Conservation (phyloP, 2,113 vertebrate genomes). For the Mormyrus lacerda region DNA sequence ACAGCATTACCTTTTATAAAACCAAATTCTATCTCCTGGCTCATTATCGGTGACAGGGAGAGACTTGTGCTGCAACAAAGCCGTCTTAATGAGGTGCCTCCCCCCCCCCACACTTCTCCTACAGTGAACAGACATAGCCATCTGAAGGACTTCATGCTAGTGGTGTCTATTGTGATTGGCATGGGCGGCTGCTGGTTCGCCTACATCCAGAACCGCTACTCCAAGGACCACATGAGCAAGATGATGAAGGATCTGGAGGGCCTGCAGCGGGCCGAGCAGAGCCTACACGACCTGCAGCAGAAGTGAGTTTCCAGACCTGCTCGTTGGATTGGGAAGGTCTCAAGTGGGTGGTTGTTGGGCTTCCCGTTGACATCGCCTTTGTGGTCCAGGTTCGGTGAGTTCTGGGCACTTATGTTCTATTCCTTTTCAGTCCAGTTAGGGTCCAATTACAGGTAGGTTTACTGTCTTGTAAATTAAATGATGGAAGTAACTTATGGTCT, state of each 20-base stretch:
- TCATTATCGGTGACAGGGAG: background rate
- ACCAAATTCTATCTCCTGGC: background rate
- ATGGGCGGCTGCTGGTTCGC: conserved; percentile 99
- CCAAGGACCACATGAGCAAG: conserved; percentile 98
- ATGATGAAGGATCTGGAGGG: conserved; percentile 98
- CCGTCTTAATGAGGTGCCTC: background rate
- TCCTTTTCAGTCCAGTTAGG: background rate
- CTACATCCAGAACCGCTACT: conserved; percentile 96
- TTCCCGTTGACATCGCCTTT: background rate
- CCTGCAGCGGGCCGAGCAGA: conserved; percentile 91
- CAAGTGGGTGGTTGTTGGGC: background rate
- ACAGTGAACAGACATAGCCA: conserved; percentile 92
- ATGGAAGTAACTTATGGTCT: background rate
- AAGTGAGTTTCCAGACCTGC: conserved; percentile 65
- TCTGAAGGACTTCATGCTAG: conserved; percentile 98
- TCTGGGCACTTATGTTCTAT: background rate
- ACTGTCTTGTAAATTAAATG: background rate
- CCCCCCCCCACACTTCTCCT: background rate
- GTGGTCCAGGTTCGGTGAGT: background rate
- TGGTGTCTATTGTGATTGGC: conserved; percentile 95
- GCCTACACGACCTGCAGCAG: conserved; percentile 90
- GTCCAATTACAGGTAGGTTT: background rate
- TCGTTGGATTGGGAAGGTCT: background rate
- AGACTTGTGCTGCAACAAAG: background rate
- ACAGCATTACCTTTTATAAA: background rate